A percentile compares a stretch with the other conserved stretches of the same genome.
phyloP scores from a whole-genome alignment of 1,140 invertebrate species.

The Drosophila mojavensis region DNA sequence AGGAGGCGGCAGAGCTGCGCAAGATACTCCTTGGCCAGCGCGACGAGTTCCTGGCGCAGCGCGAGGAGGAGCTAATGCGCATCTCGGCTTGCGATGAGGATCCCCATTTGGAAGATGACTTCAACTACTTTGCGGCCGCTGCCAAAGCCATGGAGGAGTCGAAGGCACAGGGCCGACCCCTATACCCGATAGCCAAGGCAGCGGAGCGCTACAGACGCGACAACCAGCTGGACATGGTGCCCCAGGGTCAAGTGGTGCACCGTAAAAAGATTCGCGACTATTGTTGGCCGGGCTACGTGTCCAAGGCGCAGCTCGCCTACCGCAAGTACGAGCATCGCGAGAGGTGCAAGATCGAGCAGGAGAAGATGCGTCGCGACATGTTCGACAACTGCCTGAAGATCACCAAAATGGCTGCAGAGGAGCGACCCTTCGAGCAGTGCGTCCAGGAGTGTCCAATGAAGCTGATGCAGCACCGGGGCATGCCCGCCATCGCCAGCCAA shows the following conservation, averaged over 20 bases:
- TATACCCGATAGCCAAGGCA: constrained; percentile 51
- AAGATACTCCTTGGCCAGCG: constrained; percentile 34
- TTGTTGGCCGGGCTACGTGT: constrained; percentile 62
- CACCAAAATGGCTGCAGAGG: constrained; percentile 53
- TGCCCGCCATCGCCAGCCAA: constrained; percentile 25
- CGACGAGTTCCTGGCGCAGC: constrained; percentile 43
- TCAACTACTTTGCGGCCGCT: constrained; percentile 53
- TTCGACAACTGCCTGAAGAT: constrained; percentile 57
- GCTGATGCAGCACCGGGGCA: constrained; percentile 1
- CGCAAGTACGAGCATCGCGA: constrained; percentile 64
- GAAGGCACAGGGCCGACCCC: constrained; percentile 45
- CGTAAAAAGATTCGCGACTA: constrained; percentile 43
- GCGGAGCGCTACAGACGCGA: constrained; percentile 41
- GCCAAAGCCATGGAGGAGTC: constrained; percentile 44
- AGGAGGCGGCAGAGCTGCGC: constrained; percentile 22
- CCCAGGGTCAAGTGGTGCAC: constrained; percentile 31
- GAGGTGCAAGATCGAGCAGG: constrained; percentile 40
- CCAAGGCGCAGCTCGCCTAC: constrained; percentile 62
- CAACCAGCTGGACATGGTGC: constrained; percentile 53
- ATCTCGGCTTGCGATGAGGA: constrained; percentile 51
- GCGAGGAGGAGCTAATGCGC: constrained; percentile 46
- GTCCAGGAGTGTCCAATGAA: not conserved
- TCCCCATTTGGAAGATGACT: constrained; percentile 55
- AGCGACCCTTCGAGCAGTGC: constrained; percentile 42
- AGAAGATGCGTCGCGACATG: constrained; percentile 44